These are phyloP conservation scores for Cossypha heuglini DNA, from an alignment of 2,797 vertebrate species.

Conservation along the genomic window DNA sequence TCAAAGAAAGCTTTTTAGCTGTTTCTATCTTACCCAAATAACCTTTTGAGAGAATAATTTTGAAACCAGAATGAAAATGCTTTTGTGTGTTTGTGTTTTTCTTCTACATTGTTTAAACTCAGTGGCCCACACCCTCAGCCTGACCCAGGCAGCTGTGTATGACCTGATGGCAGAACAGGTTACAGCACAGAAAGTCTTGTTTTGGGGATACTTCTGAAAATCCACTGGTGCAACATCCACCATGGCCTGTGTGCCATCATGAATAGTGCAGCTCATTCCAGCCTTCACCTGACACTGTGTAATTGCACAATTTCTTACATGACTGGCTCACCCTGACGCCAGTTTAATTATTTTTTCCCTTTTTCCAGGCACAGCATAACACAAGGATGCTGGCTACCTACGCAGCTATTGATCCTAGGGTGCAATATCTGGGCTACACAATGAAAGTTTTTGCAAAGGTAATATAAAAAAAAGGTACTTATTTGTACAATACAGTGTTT, in stretches of 20 bases:
- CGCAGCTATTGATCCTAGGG: slow-evolving; percentile 92
- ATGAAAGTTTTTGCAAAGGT: slow-evolving; percentile 99
- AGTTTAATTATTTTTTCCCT: background rate
- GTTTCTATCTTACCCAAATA: background rate
- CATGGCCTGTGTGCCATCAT: background rate
- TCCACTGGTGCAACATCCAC: background rate
- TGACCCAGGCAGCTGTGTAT: fast-evolving
- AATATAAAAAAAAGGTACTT: background rate
- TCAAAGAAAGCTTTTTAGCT: background rate
- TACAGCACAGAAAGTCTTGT: background rate
- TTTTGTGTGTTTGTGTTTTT: background rate
- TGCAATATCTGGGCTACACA: slow-evolving; percentile 94
- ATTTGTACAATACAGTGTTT: background rate
- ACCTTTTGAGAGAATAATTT: background rate
- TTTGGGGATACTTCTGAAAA: background rate
- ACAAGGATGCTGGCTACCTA: slow-evolving; percentile 96
- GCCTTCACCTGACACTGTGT: background rate
- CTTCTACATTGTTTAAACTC: background rate
- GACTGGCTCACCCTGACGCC: background rate
- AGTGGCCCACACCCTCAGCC: background rate
- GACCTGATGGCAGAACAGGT: background rate
- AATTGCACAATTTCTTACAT: background rate
- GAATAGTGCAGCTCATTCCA: background rate
- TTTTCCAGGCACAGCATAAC: slow-evolving; percentile 92
- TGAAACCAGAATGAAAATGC: background rate